Base-by-base conservation (phyloP, 1,140 invertebrate genomes). In the Palaemon carinicauda region DNA sequence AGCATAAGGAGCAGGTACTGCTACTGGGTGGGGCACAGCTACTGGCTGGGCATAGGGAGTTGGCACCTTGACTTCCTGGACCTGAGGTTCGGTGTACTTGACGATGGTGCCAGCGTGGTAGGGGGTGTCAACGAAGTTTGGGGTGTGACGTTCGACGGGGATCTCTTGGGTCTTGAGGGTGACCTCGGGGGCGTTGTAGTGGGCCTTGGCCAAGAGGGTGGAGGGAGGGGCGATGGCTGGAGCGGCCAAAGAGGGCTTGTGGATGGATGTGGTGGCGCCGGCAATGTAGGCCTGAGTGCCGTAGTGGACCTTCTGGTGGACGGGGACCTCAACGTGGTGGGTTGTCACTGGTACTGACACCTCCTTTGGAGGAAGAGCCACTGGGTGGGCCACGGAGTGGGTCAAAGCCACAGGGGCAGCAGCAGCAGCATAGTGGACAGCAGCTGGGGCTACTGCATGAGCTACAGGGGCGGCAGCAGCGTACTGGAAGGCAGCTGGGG, bases 91-190 rank as follows among this genome's bases (percentile, higher is more conserved):
- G 1, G 71, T 56, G 33, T 84, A 84, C 29, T 75, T 65, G 73
- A 60, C 19, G 73, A 84, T 84, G 82, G 82, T 77, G 53, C 82
- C 82, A n/a, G 82, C 82, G 53, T 84, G 82, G 82, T 60, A 84
- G 73, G 82, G 82, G n/a, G 51, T 75, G 19, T 84, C 82, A 24
- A 84, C 82, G n/a, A 50, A 84, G 53, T 84, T 84, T 10, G 82
- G 82, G 52, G 71, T 60, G 73, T 78, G 82, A 5, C 41, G 27
- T 31, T 84, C 82, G 10, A 84, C 82, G 9, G 73, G 52, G 52
- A 84, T 50, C 73, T 84, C 82, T 53, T 84, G 82, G 17, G 21
- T n/a, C 73, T 84, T 17, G n/a, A 84, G 27, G 53, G 73, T 84
- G 27, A 84, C 54, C 53, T 84, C 82, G 12, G 82, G 73, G 21